phyloP scores from a whole-genome alignment of 64 coral and sea anemone genomes.

The Pocillopora verrucosa region DNA sequence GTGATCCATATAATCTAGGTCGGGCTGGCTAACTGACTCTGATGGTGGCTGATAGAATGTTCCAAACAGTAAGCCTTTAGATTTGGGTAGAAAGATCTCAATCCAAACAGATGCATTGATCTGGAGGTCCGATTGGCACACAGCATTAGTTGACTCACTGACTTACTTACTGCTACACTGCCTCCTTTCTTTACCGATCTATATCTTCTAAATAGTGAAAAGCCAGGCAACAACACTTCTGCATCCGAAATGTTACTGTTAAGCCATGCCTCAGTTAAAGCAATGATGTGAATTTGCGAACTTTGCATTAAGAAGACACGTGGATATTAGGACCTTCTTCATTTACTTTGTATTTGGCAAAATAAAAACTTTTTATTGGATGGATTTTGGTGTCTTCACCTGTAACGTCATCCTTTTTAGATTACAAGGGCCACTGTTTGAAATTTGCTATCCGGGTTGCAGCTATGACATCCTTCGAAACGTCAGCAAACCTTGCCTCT shows the following conservation, averaged over 20 bases:
- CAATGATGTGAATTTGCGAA: neutral
- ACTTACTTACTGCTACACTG: slow-evolving; percentile 1
- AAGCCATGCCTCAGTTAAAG: slow-evolving; percentile 17
- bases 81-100: no score
- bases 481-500: neutral
- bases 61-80: no score
- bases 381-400: no score
- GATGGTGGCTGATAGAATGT: no score
- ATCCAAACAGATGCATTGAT: slow-evolving; percentile 16
- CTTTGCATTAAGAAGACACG: slow-evolving; percentile 1
- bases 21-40: no score
- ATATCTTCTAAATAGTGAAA: slow-evolving; percentile 12
- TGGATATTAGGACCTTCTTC: no score
- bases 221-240: slow-evolving; percentile 15
- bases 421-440: no score
- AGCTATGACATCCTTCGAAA: no score
- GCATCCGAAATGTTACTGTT: slow-evolving; percentile 16
- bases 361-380: no score
- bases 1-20: neutral
- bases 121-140: neutral
- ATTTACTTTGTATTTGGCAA: no score
- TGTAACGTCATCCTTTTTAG: no score
- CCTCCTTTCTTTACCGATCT: neutral
- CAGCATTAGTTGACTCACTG: slow-evolving; percentile 1
- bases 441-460: no score